A percentile compares a stretch with the other conserved stretches of the same genome.
Conservation (phyloP, 2,797 vertebrate species). For the Scleropages formosus region DNA sequence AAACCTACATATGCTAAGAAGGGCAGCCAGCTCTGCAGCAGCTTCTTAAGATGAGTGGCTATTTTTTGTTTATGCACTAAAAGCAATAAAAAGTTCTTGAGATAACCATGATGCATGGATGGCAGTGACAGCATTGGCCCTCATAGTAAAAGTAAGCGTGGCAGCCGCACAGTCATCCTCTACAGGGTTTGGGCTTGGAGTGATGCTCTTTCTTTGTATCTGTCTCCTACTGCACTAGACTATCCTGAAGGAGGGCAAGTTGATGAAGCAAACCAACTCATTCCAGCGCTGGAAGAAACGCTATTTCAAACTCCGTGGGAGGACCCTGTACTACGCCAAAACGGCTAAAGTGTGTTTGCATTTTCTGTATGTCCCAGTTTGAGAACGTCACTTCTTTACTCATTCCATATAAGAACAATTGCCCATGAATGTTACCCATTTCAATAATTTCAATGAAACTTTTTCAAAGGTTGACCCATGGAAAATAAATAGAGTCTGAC, state of each 20-base stretch:
- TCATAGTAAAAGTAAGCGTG: neutral
- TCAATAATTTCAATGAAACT: no score
- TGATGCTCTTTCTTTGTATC: neutral
- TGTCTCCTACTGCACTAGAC: conserved; percentile 73
- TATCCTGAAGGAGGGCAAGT: conserved; percentile 87
- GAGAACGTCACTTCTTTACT: no score
- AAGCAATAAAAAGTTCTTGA: neutral
- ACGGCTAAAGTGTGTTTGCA: conserved; percentile 79
- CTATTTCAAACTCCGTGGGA: conserved; percentile 93
- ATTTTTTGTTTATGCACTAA: neutral
- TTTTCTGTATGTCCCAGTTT: neutral
- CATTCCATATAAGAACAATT: no score
- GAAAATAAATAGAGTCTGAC: no score
- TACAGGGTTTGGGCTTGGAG: neutral
- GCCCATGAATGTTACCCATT: no score
- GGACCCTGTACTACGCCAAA: conserved; percentile 94
- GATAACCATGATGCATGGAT: neutral
- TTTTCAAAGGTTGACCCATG: no score
- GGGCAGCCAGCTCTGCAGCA: no score
- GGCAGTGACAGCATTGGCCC: neutral
- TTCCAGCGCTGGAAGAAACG: conserved; percentile 95
- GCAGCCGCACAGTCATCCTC: neutral
- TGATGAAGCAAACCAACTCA: conserved; percentile 94
- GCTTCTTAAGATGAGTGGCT: neutral
- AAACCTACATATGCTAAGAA: no score